A percentile compares a stretch with the other conserved stretches of the same genome.
These are phyloP conservation scores for Gonioctena quinquepunctata DNA, from an alignment of 1,140 invertebrate species.

Conservation along the genomic window DNA sequence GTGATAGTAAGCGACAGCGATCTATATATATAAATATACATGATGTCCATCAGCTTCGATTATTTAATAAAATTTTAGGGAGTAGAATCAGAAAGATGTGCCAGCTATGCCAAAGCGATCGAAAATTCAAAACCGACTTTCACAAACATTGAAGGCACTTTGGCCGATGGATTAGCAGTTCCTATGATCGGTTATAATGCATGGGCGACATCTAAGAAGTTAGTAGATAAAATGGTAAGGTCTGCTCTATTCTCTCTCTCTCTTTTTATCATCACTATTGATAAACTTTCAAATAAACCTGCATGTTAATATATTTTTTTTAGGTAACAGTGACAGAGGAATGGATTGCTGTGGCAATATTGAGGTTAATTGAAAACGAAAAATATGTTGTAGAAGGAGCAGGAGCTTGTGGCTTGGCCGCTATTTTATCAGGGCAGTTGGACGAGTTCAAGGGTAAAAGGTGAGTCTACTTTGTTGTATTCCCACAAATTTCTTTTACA, in stretches of 20 bases:
- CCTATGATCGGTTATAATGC: slow-evolving; percentile 89
- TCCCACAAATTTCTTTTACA: not conserved
- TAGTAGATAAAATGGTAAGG: slow-evolving; percentile 84
- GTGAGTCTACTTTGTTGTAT: slow-evolving; percentile 57
- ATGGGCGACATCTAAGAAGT: slow-evolving; percentile 72
- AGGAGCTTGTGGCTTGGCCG: slow-evolving; percentile 85
- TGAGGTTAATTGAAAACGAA: slow-evolving; percentile 84
- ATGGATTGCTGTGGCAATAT: slow-evolving; percentile 87
- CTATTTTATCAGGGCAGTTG: slow-evolving; percentile 80
- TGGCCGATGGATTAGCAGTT: slow-evolving; percentile 92
- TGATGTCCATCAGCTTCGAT: no score
- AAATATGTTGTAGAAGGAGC: slow-evolving; percentile 94
- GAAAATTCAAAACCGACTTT: slow-evolving; percentile 70
- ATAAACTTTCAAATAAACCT: no score
- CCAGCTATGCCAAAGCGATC: slow-evolving; percentile 79
- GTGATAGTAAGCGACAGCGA: slow-evolving; percentile 65
- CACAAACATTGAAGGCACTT: slow-evolving; percentile 72
- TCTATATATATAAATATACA: no score
- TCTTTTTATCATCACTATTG: no score
- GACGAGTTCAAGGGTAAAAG: slow-evolving; percentile 85
- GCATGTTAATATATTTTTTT: no score
- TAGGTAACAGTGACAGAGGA: slow-evolving; percentile 77
- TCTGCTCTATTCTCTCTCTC: no score
- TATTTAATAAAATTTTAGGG: no score
- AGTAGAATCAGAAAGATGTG: slow-evolving; percentile 88